Conservation (phyloP, 2,113 vertebrate genomes). For the Tylochromis polylepis region DNA sequence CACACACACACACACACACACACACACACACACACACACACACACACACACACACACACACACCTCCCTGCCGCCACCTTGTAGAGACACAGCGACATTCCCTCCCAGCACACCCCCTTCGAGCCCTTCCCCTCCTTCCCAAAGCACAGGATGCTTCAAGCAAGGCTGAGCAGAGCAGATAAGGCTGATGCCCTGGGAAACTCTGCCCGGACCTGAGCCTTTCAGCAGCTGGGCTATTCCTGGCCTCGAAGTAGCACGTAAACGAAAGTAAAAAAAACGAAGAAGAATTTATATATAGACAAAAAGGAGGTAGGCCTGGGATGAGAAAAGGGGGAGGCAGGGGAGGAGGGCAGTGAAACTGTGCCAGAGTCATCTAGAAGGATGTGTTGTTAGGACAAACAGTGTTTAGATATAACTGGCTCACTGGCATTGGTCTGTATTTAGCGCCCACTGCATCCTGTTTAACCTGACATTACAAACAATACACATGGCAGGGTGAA, state of each 20-base stretch:
- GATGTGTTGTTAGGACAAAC: constrained; percentile 70
- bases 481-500: constrained; percentile 19
- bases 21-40: constrained; percentile 58
- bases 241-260: constrained; percentile 67
- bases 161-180: constrained; percentile 73
- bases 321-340: constrained; percentile 30
- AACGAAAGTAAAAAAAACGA: constrained; percentile 61
- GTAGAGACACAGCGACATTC: constrained; percentile 72
- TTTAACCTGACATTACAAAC: constrained; percentile 62
- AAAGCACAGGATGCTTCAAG: constrained; percentile 74
- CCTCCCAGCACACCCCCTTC: constrained; percentile 66
- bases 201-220: constrained; percentile 68
- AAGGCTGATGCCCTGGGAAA: constrained; percentile 79
- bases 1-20: constrained; percentile 30
- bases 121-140: constrained; percentile 44
- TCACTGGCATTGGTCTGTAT: constrained; percentile 66
- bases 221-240: constrained; percentile 73
- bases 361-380: constrained; percentile 64
- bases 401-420: constrained; percentile 70
- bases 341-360: constrained; percentile 36
- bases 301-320: constrained; percentile 23
- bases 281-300: constrained; percentile 67
- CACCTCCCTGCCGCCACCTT: constrained; percentile 74
- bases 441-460: constrained; percentile 68
- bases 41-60: constrained; percentile 72